A percentile compares a stretch with the other conserved stretches of the same genome.
Evolutionary conservation across 1,140 invertebrate genomes (phyloP).

Genomic region (Cyphomyrmex costatus): DNA sequence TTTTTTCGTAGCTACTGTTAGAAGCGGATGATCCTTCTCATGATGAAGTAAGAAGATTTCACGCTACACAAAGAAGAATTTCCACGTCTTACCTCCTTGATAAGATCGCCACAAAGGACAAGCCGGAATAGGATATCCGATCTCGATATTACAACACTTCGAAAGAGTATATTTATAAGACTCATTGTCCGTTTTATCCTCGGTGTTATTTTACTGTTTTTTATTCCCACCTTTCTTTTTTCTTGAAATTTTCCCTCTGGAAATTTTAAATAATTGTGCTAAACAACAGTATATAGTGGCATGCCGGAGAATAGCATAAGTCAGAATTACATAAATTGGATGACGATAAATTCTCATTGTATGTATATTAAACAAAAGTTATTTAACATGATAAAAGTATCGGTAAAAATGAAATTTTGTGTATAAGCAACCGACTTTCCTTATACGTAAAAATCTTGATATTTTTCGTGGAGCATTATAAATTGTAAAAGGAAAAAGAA

Average conservation of each 20-base stretch:
- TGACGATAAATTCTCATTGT: background rate
- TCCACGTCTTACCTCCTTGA: constrained; percentile 44
- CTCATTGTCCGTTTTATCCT: constrained; percentile 4
- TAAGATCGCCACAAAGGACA: constrained; percentile 54
- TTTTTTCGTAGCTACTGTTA: constrained; percentile 5
- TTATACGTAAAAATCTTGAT: background rate
- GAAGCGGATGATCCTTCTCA: constrained; percentile 40
- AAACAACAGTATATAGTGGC: background rate
- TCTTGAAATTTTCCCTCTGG: background rate
- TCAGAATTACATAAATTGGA: constrained; percentile 1
- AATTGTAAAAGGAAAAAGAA: background rate
- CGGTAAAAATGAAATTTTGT: background rate
- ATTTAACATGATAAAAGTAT: background rate
- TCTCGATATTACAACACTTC: constrained; percentile 63
- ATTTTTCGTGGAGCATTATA: background rate
- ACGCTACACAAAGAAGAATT: constrained; percentile 42
- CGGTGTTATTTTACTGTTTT: constrained; percentile 14
- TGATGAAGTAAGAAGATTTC: constrained; percentile 62
- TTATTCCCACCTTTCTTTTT: background rate
- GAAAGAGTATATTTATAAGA: constrained; percentile 62
- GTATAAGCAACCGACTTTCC: background rate
- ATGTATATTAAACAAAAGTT: background rate
- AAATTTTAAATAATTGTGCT: constrained; percentile 11
- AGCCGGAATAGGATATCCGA: constrained; percentile 53
- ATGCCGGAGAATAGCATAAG: background rate